A percentile compares a stretch with the other conserved stretches of the same genome.
phyloP scores from a whole-genome alignment of 2,888 invertebrate species.

The Seira musarum region DNA sequence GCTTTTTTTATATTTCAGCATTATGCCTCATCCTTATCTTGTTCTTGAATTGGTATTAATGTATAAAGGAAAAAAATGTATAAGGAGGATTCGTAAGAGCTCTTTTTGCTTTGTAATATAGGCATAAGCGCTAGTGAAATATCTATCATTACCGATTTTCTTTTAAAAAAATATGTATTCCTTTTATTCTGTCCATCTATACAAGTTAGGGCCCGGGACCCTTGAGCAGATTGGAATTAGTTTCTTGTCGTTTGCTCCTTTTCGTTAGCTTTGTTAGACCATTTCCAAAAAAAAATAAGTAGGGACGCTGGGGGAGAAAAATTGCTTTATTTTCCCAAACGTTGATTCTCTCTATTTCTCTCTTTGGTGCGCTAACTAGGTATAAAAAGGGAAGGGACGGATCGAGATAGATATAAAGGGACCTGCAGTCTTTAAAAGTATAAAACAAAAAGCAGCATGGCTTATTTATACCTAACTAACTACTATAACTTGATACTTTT shows the following conservation, averaged over 20 bases:
- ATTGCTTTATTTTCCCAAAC: conserved; percentile 23
- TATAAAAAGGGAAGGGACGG: conserved; percentile 7
- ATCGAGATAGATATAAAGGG: conserved; percentile 2
- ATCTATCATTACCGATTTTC: conserved; percentile 23
- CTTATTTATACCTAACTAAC: conserved; percentile 23
- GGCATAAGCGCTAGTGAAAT: not conserved
- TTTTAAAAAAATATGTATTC: conserved; percentile 4
- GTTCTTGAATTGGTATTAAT: not conserved
- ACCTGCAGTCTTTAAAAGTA: not conserved
- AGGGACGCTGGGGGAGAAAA: not conserved
- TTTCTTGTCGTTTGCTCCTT: conserved; percentile 21
- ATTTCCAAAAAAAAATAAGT: conserved; percentile 11
- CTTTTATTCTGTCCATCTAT: not conserved
- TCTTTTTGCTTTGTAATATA: too few relatives aligned
- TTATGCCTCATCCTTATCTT: not conserved
- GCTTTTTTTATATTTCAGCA: not conserved
- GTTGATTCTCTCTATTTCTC: not conserved
- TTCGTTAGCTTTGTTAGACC: conserved; percentile 21
- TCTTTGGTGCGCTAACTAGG: not conserved
- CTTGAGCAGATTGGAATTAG: conserved; percentile 48
- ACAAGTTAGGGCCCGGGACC: not conserved
- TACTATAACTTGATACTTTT: not conserved
- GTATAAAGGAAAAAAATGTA: not conserved
- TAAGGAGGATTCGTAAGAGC: not conserved
- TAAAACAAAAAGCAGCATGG: conserved; percentile 4